Evolutionary conservation across 2,888 invertebrate species (phyloP).

Genomic region (Embidobia sp.): DNA sequence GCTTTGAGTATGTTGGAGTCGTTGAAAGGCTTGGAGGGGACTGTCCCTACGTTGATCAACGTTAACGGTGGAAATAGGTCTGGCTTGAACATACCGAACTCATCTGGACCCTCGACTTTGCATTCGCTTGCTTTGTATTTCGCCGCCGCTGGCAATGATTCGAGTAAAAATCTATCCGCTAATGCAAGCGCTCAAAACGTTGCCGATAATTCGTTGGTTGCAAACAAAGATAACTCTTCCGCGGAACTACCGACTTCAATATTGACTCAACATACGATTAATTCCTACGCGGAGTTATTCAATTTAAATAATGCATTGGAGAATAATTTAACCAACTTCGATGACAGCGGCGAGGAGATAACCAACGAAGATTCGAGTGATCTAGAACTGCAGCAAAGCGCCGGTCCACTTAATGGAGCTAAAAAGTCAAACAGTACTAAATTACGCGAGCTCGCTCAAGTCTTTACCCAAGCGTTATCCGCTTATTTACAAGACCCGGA

Average conservation of each 20-base stretch:
- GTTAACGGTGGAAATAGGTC: conserved; percentile 82
- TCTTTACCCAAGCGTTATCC: conserved; percentile 91
- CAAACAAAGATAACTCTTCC: conserved; percentile 60
- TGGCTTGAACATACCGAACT: conserved; percentile 87
- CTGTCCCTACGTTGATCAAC: conserved; percentile 76
- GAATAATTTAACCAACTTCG: conserved; percentile 69
- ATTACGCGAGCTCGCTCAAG: conserved; percentile 89
- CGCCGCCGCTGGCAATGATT: conserved; percentile 85
- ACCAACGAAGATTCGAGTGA: conserved; percentile 80
- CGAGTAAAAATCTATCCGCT: conserved; percentile 76
- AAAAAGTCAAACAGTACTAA: conserved; percentile 83
- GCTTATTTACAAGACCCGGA: conserved; percentile 92
- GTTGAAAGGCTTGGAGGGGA: conserved; percentile 84
- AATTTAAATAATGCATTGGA: conserved; percentile 77
- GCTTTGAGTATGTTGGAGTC: conserved; percentile 88
- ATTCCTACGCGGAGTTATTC: conserved; percentile 84
- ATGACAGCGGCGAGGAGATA: conserved; percentile 68
- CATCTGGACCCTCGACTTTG: conserved; percentile 89
- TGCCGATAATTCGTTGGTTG: conserved; percentile 43
- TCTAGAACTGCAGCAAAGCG: conserved; percentile 85
- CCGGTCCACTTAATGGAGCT: conserved; percentile 84
- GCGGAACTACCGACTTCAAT: conserved; percentile 84
- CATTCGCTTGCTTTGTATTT: conserved; percentile 91
- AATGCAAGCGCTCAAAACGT: conserved; percentile 64
- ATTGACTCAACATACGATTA: conserved; percentile 86